phyloP scores from a whole-genome alignment of 1,140 invertebrate genomes.

The Trypoxylus dichotomus region DNA sequence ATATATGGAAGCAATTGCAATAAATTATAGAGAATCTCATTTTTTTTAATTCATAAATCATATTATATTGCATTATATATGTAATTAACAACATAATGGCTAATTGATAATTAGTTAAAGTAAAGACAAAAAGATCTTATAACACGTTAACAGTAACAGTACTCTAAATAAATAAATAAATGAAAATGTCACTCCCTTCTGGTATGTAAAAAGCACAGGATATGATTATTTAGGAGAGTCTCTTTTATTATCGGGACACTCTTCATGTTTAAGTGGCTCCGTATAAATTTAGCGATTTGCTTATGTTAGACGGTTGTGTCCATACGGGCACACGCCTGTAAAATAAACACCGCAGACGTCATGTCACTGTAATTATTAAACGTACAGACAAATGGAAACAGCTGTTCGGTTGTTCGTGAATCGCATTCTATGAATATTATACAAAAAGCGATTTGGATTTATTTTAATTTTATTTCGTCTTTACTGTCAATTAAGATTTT shows the following conservation, averaged over 20 bases:
- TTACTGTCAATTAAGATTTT: slow-evolving; percentile 16
- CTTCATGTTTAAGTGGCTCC: not conserved
- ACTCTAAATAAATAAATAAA: not conserved
- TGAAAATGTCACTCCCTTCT: not conserved
- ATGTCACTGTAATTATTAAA: slow-evolving; percentile 36
- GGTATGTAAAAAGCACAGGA: not conserved
- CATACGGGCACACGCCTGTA: slow-evolving; percentile 39
- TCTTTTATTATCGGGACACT: slow-evolving; percentile 4
- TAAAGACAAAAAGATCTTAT: not conserved
- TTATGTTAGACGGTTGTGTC: slow-evolving; percentile 34
- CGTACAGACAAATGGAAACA: slow-evolving; percentile 41
- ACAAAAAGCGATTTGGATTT: not conserved
- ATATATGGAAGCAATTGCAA: no score
- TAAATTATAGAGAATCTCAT: no score
- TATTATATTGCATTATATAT: no score
- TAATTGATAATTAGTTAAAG: no score
- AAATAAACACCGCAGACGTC: slow-evolving; percentile 45
- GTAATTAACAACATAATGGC: no score
- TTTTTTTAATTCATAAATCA: no score
- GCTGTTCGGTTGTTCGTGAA: slow-evolving; percentile 35
- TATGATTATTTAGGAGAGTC: not conserved
- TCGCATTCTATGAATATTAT: not conserved
- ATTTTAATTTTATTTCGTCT: slow-evolving; percentile 3
- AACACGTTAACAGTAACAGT: not conserved
- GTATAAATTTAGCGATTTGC: slow-evolving; percentile 31